phyloP scores from a whole-genome alignment of 1,140 invertebrate species.

The Harpegnathos saltator region DNA sequence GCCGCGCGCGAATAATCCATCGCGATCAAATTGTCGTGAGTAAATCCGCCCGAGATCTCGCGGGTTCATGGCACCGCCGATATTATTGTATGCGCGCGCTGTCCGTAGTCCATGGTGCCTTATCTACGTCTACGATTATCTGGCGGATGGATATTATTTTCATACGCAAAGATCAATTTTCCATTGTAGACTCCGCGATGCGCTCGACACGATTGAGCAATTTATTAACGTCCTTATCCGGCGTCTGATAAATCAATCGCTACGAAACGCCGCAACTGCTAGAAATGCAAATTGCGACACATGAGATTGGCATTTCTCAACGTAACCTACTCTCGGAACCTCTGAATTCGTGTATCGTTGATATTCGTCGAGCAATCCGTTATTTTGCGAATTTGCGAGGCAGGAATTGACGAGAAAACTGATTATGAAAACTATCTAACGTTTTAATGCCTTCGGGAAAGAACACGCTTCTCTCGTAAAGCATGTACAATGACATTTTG shows the following conservation, averaged over 20 bases:
- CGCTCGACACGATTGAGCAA: neutral
- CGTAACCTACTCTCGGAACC: too few species aligned
- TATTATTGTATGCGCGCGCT: conserved; percentile 21
- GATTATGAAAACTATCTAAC: too few species aligned
- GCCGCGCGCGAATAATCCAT: conserved; percentile 23
- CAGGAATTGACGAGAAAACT: neutral
- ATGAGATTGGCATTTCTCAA: too few species aligned
- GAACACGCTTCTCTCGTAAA: too few species aligned
- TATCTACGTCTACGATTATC: neutral
- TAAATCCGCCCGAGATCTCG: conserved; percentile 15
- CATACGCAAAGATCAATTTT: neutral
- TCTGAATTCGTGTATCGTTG: neutral
- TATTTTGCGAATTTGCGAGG: neutral
- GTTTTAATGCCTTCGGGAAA: too few species aligned
- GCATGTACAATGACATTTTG: too few species aligned
- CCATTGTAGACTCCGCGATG: neutral
- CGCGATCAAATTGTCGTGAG: conserved; percentile 44
- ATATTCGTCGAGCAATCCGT: neutral
- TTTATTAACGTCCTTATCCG: too few species aligned
- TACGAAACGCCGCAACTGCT: too few species aligned
- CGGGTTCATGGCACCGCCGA: conserved; percentile 1
- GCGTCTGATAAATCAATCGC: too few species aligned
- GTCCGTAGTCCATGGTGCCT: neutral
- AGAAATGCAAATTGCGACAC: too few species aligned
- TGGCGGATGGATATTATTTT: conserved; percentile 9